Conservation (phyloP, 2,797 vertebrate genomes). For the Apogon talboti region DNA sequence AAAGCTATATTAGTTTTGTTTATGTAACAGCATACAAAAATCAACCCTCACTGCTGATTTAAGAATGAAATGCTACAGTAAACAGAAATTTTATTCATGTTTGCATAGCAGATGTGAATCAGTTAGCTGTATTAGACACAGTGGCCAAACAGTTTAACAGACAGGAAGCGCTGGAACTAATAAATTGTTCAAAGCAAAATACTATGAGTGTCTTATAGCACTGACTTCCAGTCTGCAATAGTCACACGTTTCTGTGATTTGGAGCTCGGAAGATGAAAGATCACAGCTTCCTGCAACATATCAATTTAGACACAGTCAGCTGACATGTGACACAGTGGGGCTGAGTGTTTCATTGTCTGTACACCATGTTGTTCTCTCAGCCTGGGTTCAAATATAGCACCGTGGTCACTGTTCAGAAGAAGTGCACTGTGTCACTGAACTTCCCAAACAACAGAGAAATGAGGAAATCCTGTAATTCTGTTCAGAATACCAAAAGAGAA, state of each 20-base stretch:
- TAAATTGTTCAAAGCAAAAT: conserved; percentile 57
- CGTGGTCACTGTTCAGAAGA: conserved; percentile 34
- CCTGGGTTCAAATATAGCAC: conserved; percentile 34
- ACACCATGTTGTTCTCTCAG: conserved; percentile 26
- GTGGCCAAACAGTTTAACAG: conserved; percentile 23
- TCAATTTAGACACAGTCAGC: conserved; percentile 34
- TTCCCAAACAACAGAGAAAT: conserved; percentile 35
- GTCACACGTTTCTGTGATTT: conserved; percentile 39
- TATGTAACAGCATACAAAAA: conserved; percentile 49
- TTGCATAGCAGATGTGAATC: conserved; percentile 62
- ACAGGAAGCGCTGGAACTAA: conserved; percentile 58
- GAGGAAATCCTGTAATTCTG: conserved; percentile 70
- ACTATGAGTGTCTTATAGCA: conserved; percentile 32
- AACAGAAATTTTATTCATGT: conserved; percentile 51
- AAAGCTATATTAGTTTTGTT: conserved; percentile 52
- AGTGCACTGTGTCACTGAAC: conserved; percentile 49
- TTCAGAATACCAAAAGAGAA: conserved; percentile 62
- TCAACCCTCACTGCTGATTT: conserved; percentile 48
- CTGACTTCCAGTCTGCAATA: conserved; percentile 25
- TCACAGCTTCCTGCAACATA: conserved; percentile 40
- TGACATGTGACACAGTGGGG: conserved; percentile 35
- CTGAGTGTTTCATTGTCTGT: conserved; percentile 21
- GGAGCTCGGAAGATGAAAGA: conserved; percentile 47
- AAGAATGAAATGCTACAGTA: conserved; percentile 45
- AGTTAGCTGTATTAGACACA: conserved; percentile 40